These are phyloP conservation scores for Acyrthosiphon pisum DNA, from an alignment of 1,140 invertebrate species.

Conservation along the genomic window DNA sequence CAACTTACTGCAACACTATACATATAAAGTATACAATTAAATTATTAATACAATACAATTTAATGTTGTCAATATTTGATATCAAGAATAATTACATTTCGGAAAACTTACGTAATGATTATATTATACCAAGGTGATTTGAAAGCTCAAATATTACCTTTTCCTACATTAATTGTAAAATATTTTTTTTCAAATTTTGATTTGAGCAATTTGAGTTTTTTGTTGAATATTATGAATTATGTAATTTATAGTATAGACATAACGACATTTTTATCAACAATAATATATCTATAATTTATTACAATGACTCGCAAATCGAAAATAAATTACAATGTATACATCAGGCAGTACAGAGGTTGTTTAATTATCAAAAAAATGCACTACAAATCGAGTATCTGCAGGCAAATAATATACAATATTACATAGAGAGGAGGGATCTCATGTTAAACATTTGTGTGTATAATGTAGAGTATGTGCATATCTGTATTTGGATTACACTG, in stretches of 20 bases:
- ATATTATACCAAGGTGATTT: too few relatives aligned
- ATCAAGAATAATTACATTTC: too few relatives aligned
- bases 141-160: too few relatives aligned
- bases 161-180: too few relatives aligned
- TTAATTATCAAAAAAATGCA: not conserved
- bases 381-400: not conserved
- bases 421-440: not conserved
- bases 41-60: too few relatives aligned
- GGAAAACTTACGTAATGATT: too few relatives aligned
- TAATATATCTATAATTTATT: not conserved
- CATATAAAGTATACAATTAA: too few relatives aligned
- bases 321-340: conserved; percentile 29
- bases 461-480: not conserved
- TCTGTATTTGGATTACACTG: not conserved
- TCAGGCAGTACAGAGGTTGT: not conserved
- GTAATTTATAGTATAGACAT: too few relatives aligned
- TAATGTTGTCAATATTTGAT: too few relatives aligned
- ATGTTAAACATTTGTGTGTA: not conserved
- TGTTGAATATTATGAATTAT: not conserved
- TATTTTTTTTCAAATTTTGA: not conserved
- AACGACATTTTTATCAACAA: not conserved
- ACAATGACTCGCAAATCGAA: not conserved
- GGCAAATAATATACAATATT: not conserved
- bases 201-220: not conserved
- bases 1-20: too few relatives aligned